Base-by-base conservation (phyloP, 2,797 vertebrate genomes). In the Cirrhinus molitorella region DNA sequence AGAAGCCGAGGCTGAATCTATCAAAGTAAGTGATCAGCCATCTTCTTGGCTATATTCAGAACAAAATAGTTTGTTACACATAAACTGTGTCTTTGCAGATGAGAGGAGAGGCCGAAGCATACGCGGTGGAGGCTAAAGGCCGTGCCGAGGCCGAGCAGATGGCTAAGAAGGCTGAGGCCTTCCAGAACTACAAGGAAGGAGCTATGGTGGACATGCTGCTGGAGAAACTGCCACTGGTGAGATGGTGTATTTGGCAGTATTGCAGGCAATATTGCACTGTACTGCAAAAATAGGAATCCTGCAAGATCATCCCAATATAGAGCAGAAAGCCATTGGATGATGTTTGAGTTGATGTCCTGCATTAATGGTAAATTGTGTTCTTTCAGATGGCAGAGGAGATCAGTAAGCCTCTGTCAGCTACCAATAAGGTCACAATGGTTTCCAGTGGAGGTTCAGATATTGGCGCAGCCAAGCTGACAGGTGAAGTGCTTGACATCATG, bases 181-280 rank as follows among this genome's bases (percentile, higher is more conserved):
- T 97, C 93, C 90, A 94, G 83, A 90, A 97, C 81, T 97, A 97
- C 89, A 95, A 96, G 84, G 96, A 97, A 10, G 97, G 96, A 1
- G 97, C 97, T 68, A 96, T 97, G 92, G 96, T 97, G 88, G 96
- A 97, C 92, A 97, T 98, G 97, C 92, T 98, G 89, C 93, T 98
- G 86, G 95, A 97, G 92, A 96, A 96, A 76, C 93, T 98, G 86
- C 97, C 97, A 21, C 91, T 96, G 95, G 97, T 97, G 78, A 92
- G 92, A 63, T 45, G n/a, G 1, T 23, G 16, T 59, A 14, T 82
- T 40, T 40, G 37, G 37, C 37, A 40, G 9, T 7, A 7, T 40
- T 40, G 37, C 9, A 40, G 7, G 37, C 37, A 40, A 37, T n/a
- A 34, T 10, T 40, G 19, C 45, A 37, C 16, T 34, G 12, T 14